Percentiles rank a stretch among this genome's conserved stretches.
phyloP scores from a whole-genome alignment of 1,140 invertebrate species.

The Zaprionus kolodkinae region DNA sequence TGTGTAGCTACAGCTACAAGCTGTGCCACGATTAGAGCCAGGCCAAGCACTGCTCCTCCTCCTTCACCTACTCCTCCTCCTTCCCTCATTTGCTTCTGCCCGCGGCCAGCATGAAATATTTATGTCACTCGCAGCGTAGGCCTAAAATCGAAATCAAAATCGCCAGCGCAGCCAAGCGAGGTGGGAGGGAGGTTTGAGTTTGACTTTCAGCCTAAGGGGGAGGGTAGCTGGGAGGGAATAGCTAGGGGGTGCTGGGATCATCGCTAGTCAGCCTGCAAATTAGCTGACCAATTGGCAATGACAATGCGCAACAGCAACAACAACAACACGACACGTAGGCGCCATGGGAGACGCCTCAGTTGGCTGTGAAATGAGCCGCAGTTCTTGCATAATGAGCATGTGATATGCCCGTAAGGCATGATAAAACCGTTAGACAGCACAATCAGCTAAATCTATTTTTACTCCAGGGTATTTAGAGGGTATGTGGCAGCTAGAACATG shows the following conservation, averaged over 20 bases:
- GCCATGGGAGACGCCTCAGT: constrained; percentile 14
- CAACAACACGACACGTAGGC: constrained; percentile 15
- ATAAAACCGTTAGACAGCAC: not conserved
- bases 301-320: constrained; percentile 34
- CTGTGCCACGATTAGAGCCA: not conserved
- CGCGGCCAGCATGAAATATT: constrained; percentile 41
- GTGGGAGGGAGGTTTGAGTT: too few species aligned
- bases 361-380: constrained; percentile 1
- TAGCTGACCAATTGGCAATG: constrained; percentile 74
- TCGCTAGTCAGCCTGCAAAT: constrained; percentile 60
- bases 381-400: constrained; percentile 22
- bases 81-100: not conserved
- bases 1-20: not conserved
- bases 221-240: too few species aligned
- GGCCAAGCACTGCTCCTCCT: not conserved
- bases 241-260: not conserved
- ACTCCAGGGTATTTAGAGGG: not conserved
- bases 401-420: constrained; percentile 10
- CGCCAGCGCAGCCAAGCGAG: not conserved
- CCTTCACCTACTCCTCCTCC: not conserved
- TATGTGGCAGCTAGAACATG: not conserved
- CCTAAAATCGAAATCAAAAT: constrained; percentile 41
- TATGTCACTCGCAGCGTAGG: constrained; percentile 36
- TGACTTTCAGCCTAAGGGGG: too few species aligned
- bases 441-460: constrained; percentile 6